Conservation (phyloP, 2,113 vertebrate species). For the Muscicapa adusta region DNA sequence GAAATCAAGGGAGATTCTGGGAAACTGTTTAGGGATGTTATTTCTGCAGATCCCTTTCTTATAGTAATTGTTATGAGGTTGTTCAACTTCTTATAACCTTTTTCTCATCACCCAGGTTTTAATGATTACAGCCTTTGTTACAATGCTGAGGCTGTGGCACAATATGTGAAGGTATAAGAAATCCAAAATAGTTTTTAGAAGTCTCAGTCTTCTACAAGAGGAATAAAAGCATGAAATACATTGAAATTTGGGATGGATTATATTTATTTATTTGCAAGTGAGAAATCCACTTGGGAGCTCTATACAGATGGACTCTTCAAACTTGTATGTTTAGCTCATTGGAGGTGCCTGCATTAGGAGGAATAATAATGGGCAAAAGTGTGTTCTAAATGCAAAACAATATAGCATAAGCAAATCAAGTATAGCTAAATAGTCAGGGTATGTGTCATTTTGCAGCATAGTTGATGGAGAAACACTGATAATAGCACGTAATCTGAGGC, state of each 20-base stretch:
- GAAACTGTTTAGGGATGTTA: fast-evolving
- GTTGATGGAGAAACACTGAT: background rate
- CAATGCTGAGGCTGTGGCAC: background rate
- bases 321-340: background rate
- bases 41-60: background rate
- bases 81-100: background rate
- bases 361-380: background rate
- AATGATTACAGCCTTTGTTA: background rate
- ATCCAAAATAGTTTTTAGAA: background rate
- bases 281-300: background rate
- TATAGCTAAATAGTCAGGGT: background rate
- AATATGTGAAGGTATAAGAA: background rate
- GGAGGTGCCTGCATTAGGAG: background rate
- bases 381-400: background rate
- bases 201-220: background rate
- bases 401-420: background rate
- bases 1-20: no score
- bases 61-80: background rate
- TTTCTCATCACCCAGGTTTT: background rate
- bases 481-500: background rate
- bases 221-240: background rate
- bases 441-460: background rate
- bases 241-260: background rate
- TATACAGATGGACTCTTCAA: background rate
- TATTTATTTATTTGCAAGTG: background rate